phyloP scores from a whole-genome alignment of 2,113 vertebrate genomes.

The Protobothrops flavoviridis region DNA sequence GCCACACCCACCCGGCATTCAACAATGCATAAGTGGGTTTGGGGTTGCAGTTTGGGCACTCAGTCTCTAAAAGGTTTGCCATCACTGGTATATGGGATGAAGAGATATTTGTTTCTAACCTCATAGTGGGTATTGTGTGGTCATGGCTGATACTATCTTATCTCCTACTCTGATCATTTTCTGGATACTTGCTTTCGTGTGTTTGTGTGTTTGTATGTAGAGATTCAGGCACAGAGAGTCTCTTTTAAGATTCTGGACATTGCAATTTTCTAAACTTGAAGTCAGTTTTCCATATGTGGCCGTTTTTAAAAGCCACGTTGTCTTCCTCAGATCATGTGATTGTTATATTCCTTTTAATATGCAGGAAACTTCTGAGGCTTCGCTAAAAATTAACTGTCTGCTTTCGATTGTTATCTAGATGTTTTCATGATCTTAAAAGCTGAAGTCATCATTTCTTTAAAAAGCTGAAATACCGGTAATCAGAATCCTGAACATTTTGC shows the following conservation, averaged over 20 bases:
- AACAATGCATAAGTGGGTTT: too few species aligned
- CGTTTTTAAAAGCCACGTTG: not conserved
- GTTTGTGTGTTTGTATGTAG: not conserved
- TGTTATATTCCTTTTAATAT: slow-evolving; percentile 38
- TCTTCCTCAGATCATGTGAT: not conserved
- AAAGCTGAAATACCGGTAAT: not conserved
- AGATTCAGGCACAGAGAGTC: not conserved
- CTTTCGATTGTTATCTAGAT: not conserved
- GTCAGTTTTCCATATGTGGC: not conserved
- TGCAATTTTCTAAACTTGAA: not conserved
- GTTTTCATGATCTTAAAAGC: not conserved
- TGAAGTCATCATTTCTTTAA: not conserved
- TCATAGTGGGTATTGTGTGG: not conserved
- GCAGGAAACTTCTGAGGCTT: not conserved
- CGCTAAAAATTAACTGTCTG: too few species aligned
- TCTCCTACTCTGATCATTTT: not conserved
- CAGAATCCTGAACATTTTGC: not conserved
- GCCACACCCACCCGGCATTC: too few species aligned
- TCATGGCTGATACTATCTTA: not conserved
- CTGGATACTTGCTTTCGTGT: not conserved
- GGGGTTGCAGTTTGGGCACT: too few species aligned
- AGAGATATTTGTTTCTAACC: not conserved
- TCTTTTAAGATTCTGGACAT: not conserved
- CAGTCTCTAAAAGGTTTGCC: too few species aligned
- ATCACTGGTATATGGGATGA: not conserved